Percentiles rank a stretch among this genome's conserved stretches.
phyloP scores from a whole-genome alignment of 2,888 invertebrate genomes.

The Chirona hameri region DNA sequence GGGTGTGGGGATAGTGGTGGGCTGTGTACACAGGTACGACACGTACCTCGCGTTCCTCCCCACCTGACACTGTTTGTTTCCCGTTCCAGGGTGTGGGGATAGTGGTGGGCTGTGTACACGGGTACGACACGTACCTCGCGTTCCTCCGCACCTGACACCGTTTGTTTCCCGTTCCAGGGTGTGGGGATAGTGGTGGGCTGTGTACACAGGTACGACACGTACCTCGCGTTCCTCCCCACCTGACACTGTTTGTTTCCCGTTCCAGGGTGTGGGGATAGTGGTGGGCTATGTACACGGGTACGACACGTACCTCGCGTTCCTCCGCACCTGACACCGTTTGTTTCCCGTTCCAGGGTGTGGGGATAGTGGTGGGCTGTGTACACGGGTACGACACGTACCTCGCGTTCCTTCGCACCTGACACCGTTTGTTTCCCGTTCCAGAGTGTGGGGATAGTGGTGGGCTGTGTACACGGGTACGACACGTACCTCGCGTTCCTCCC shows the following conservation, averaged over 20 bases:
- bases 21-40: constrained; percentile 71
- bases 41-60: constrained; percentile 72
- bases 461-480: constrained; percentile 71
- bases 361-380: constrained; percentile 67
- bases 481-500: constrained; percentile 72
- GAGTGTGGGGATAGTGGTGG: constrained; percentile 73
- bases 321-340: too few relatives aligned
- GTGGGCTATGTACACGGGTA: constrained; percentile 70
- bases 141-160: too few relatives aligned
- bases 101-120: constrained; percentile 69
- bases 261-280: constrained; percentile 73
- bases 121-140: constrained; percentile 72
- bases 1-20: constrained; percentile 73
- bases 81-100: constrained; percentile 71
- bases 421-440: too few relatives aligned
- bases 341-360: constrained; percentile 70
- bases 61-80: too few relatives aligned
- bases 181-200: constrained; percentile 71
- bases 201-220: constrained; percentile 73
- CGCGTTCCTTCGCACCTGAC: too few relatives aligned
- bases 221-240: constrained; percentile 70
- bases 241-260: too few relatives aligned
- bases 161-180: constrained; percentile 68
- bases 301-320: constrained; percentile 73
- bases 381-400: constrained; percentile 76